phyloP scores from a whole-genome alignment of 2,888 invertebrate species.

The Chrysolina americana region DNA sequence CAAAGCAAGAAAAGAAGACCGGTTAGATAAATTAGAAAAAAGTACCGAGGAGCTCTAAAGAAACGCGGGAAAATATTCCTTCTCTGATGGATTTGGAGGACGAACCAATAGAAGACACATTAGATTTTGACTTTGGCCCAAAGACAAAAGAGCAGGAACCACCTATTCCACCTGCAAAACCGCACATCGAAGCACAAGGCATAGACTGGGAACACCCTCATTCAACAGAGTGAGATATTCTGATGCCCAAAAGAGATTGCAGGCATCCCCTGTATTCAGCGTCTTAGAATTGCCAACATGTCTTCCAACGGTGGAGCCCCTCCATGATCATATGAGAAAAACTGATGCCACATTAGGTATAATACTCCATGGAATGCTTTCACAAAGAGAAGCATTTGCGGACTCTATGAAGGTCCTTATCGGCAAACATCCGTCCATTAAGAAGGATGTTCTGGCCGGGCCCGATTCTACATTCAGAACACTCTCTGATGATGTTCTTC shows the following conservation, averaged over 20 bases:
- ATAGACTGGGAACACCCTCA: slow-evolving; percentile 30
- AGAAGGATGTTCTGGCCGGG: not conserved
- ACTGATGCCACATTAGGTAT: slow-evolving; percentile 1
- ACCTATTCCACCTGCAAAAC: not conserved
- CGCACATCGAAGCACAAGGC: slow-evolving; percentile 37
- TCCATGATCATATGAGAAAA: not conserved
- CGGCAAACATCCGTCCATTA: slow-evolving; percentile 17
- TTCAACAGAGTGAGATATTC: slow-evolving; percentile 32
- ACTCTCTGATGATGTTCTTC: slow-evolving; percentile 23
- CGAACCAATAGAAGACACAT: no score
- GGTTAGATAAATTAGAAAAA: no score
- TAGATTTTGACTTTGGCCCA: no score
- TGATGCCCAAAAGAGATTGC: slow-evolving; percentile 32
- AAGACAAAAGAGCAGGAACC: no score
- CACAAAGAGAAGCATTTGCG: slow-evolving; percentile 2
- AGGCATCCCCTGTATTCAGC: slow-evolving; percentile 27
- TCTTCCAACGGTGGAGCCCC: not conserved
- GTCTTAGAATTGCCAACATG: slow-evolving; percentile 4
- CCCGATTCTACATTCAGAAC: slow-evolving; percentile 1
- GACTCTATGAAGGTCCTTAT: not conserved
- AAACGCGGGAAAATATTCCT: no score
- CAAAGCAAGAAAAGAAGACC: no score
- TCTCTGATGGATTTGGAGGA: no score
- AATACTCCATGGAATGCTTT: slow-evolving; percentile 1
- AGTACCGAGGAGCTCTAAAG: no score